phyloP scores from a whole-genome alignment of 1,140 invertebrate species.

The Xylocopa sonorina region DNA sequence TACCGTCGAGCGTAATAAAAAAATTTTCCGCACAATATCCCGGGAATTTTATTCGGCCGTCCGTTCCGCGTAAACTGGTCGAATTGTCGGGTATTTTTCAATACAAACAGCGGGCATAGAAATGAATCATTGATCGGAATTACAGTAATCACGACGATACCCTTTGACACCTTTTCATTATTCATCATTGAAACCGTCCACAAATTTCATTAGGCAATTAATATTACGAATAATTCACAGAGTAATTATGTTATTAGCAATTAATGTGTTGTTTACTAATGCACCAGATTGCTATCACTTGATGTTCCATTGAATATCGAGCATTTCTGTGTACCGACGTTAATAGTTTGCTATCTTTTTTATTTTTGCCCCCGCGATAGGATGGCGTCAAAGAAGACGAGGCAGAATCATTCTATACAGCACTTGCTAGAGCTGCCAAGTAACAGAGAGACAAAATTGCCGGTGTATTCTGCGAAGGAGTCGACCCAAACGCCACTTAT shows the following conservation, averaged over 20 bases:
- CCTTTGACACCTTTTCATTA: conserved; percentile 11
- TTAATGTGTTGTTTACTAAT: conserved; percentile 23
- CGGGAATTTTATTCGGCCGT: not conserved
- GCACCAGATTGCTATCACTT: not conserved
- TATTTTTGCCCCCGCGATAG: conserved; percentile 63
- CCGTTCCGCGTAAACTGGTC: not conserved
- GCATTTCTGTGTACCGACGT: not conserved
- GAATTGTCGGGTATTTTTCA: not conserved
- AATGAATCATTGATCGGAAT: conserved; percentile 2
- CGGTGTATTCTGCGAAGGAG: conserved; percentile 68
- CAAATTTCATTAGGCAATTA: conserved; percentile 43
- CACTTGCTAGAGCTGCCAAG: conserved; percentile 79
- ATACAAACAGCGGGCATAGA: not conserved
- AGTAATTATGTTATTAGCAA: conserved; percentile 24
- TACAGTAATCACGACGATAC: not conserved
- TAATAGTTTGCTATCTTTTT: conserved; percentile 23
- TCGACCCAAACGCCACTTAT: conserved; percentile 66
- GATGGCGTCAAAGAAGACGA: conserved; percentile 79
- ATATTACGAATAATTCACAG: conserved; percentile 20
- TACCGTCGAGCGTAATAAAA: not conserved
- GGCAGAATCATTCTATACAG: conserved; percentile 79
- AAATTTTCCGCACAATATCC: not conserved
- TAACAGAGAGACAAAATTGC: conserved; percentile 74
- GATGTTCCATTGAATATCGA: not conserved
- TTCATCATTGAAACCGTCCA: conserved; percentile 3